phyloP scores from a whole-genome alignment of 2,888 invertebrate species.

The Stenurella melanura region DNA sequence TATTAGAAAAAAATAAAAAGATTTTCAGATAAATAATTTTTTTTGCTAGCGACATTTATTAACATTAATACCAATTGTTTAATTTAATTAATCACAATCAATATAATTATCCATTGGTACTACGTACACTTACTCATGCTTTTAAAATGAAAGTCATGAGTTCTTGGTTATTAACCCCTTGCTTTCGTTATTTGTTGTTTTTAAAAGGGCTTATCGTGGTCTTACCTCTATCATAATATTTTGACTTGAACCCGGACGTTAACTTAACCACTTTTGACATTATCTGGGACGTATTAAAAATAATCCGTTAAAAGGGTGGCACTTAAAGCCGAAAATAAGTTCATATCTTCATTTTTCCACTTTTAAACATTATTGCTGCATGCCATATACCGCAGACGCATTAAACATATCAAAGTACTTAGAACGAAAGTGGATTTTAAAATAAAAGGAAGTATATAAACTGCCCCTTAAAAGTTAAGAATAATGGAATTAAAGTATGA shows the following conservation, averaged over 20 bases:
- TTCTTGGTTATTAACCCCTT: not conserved
- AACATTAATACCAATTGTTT: too few species aligned
- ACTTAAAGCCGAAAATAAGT: not conserved
- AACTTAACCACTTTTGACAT: slow-evolving; percentile 3
- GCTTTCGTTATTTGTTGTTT: not conserved
- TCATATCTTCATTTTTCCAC: not conserved
- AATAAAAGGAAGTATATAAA: not conserved
- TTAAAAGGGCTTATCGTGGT: not conserved
- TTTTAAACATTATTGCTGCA: not conserved
- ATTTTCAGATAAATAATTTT: too few species aligned
- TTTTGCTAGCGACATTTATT: too few species aligned
- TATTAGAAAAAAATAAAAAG: too few species aligned
- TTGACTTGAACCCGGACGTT: slow-evolving; percentile 1
- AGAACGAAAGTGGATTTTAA: not conserved
- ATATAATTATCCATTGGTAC: too few species aligned
- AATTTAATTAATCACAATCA: too few species aligned
- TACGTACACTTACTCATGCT: too few species aligned
- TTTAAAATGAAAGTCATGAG: too few species aligned
- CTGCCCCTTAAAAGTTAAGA: not conserved
- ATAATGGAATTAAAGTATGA: too few species aligned
- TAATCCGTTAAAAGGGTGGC: slow-evolving; percentile 3
- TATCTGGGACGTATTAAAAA: not conserved
- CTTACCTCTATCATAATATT: not conserved
- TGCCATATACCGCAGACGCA: not conserved
- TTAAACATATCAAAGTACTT: not conserved